These are phyloP conservation scores for Tetranychus truncatus DNA, from an alignment of 2,888 invertebrate genomes.

Conservation along the genomic window DNA sequence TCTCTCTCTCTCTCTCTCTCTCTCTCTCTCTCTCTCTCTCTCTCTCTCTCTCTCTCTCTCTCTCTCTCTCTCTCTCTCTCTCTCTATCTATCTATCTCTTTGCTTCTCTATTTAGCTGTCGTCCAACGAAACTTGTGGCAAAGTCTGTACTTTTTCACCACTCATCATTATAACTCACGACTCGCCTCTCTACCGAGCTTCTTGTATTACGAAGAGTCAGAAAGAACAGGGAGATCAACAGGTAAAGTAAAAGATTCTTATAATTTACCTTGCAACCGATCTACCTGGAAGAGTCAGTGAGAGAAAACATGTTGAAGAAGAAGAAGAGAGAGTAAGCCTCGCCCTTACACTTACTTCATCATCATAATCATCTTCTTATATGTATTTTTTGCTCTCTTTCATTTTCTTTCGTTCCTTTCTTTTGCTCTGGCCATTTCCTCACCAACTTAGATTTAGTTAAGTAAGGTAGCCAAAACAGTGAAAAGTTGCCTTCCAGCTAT, in stretches of 20 bases:
- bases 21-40: not conserved
- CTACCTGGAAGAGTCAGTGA: conserved; percentile 12
- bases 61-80: not conserved
- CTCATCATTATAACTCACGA: conserved; percentile 2
- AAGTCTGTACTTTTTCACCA: not conserved
- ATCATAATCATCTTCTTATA: conserved; percentile 11
- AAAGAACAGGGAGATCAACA: conserved; percentile 11
- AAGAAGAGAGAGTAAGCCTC: not conserved
- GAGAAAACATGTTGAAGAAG: conserved; percentile 4
- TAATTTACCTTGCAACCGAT: not conserved
- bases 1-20: not conserved
- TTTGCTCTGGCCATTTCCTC: conserved; percentile 7
- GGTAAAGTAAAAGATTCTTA: not conserved
- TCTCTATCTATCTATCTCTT: no score
- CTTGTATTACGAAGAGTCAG: conserved; percentile 8
- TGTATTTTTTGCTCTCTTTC: conserved; percentile 5
- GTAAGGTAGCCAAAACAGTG: not conserved
- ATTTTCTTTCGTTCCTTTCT: conserved; percentile 16
- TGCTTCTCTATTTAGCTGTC: not conserved
- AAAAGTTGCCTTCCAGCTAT: not conserved
- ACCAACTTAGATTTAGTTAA: not conserved
- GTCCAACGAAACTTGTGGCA: conserved; percentile 1
- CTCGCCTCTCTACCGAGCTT: conserved; percentile 4
- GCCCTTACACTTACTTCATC: conserved; percentile 10
- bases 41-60: not conserved